phyloP scores from a whole-genome alignment of 2,113 vertebrate species.

The Macquaria ambigua region DNA sequence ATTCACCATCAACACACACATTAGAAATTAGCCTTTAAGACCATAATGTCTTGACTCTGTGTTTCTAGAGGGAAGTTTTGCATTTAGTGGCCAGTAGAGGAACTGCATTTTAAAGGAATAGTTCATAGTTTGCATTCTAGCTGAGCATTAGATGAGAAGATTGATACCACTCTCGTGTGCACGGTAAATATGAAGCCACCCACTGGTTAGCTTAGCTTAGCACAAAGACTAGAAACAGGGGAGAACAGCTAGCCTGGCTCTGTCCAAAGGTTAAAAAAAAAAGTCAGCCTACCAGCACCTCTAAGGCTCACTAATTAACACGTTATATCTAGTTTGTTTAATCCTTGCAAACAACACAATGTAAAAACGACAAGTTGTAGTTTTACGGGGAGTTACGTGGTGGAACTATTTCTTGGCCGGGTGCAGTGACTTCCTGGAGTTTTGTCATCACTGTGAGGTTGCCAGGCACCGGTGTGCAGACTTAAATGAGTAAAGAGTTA shows the following conservation, averaged over 20 bases:
- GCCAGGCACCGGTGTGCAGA: background rate
- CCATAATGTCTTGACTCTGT: background rate
- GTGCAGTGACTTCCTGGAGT: background rate
- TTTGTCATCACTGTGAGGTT: constrained; percentile 1
- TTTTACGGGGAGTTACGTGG: background rate
- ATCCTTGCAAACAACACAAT: background rate
- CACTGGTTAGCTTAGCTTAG: background rate
- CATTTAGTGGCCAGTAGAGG: background rate
- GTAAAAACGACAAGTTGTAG: background rate
- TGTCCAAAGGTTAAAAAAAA: background rate
- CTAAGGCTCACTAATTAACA: background rate
- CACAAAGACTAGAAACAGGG: background rate
- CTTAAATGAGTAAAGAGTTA: background rate
- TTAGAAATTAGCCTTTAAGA: background rate
- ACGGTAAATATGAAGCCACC: background rate
- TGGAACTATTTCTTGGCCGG: background rate
- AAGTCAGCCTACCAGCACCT: background rate
- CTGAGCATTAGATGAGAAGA: too few species aligned
- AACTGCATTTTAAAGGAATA: background rate
- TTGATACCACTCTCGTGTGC: background rate
- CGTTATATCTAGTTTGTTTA: background rate
- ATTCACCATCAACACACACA: background rate
- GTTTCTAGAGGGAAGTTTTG: background rate
- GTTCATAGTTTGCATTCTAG: background rate
- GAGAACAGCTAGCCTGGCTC: background rate